phyloP scores from a whole-genome alignment of 2,888 invertebrate species.

The Cantharis rufa region DNA sequence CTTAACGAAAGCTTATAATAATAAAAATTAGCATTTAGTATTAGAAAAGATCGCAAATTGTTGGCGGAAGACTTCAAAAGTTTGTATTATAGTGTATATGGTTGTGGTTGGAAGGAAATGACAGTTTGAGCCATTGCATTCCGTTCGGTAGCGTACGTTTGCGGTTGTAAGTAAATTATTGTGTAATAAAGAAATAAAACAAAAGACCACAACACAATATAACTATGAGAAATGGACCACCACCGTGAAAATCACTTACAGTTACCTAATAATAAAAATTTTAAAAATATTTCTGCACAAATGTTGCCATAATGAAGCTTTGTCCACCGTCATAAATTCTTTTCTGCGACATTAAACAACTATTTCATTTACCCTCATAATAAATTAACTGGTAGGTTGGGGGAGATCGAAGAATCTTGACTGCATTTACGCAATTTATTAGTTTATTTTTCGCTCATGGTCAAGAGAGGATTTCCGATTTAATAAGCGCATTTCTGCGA shows the following conservation, averaged over 20 bases:
- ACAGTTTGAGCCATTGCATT: constrained; percentile 2
- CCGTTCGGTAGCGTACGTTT: constrained; percentile 21
- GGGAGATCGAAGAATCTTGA: constrained; percentile 22
- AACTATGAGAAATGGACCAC: background rate
- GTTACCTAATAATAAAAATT: background rate
- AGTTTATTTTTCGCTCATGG: background rate
- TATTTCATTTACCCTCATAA: constrained; percentile 29
- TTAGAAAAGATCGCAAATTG: background rate
- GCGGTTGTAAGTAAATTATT: constrained; percentile 19
- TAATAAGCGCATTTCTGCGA: background rate
- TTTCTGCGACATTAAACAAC: constrained; percentile 32
- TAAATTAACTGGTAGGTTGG: constrained; percentile 17
- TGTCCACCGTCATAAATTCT: constrained; percentile 24
- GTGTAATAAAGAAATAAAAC: constrained; percentile 3
- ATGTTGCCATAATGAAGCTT: constrained; percentile 4
- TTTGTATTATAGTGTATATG: background rate
- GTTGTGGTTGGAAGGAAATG: constrained; percentile 15
- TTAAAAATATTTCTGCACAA: background rate
- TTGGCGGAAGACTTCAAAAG: background rate
- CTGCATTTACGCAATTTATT: constrained; percentile 27
- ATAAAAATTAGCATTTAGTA: background rate
- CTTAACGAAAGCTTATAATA: background rate
- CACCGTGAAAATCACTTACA: background rate
- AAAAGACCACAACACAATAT: background rate
- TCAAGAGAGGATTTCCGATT: background rate